phyloP scores from a whole-genome alignment of 2,113 vertebrate species.

The Alethe castanea region DNA sequence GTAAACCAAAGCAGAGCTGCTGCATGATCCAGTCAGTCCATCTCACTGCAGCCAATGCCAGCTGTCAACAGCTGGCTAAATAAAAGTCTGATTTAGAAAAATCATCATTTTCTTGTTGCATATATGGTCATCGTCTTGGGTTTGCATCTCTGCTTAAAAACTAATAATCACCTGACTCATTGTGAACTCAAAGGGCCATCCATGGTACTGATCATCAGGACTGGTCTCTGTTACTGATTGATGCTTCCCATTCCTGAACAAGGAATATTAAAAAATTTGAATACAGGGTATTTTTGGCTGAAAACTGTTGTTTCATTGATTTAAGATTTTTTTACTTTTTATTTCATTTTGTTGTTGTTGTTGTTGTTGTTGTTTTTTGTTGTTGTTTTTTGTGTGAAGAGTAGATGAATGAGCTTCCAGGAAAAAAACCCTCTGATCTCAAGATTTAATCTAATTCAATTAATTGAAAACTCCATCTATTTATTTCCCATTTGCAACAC shows the following conservation, averaged over 20 bases:
- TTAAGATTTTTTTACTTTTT: background rate
- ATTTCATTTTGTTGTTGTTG: no score
- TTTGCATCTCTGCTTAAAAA: background rate
- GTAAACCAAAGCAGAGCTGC: background rate
- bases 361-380: no score
- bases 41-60: background rate
- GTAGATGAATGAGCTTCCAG: background rate
- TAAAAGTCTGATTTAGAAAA: conserved; percentile 37
- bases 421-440: background rate
- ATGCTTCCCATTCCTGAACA: background rate
- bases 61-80: background rate
- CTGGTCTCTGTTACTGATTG: background rate
- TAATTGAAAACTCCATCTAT: background rate
- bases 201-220: background rate
- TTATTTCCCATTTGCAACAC: background rate
- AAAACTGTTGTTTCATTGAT: background rate
- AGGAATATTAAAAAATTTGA: background rate
- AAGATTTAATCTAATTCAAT: background rate
- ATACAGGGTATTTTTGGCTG: background rate
- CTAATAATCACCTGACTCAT: background rate
- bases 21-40: background rate
- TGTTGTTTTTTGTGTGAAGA: background rate
- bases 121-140: background rate
- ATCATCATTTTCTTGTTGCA: background rate
- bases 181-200: background rate